Base-by-base conservation (phyloP, 2,888 invertebrate species). In the Odontocerum albicorne region DNA sequence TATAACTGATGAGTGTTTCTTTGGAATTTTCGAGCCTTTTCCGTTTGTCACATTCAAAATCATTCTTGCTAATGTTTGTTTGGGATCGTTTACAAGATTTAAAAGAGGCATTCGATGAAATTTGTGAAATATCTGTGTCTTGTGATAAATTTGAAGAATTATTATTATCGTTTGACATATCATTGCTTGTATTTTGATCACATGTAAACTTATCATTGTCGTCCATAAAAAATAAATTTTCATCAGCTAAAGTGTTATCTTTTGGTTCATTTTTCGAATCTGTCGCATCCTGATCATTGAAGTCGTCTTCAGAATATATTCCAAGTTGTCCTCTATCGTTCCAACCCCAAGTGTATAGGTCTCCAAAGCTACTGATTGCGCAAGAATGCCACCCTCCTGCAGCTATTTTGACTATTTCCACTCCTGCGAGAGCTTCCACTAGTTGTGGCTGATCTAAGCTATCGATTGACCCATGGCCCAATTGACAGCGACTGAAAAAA, bases 261-360 rank as follows among this genome's bases (percentile, higher is more conserved):
- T n/a, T n/a, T n/a, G n/a, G n/a, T n/a, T n/a, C n/a, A n/a, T n/a
- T n/a, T n/a, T n/a, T n/a, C n/a, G n/a, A n/a, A n/a, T n/a, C n/a
- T n/a, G n/a, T n/a, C n/a, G n/a, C n/a, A n/a, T n/a, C n/a, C n/a
- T n/a, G n/a, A n/a, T n/a, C n/a, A n/a, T n/a, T n/a, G n/a, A n/a
- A n/a, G n/a, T n/a, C n/a, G n/a, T 44, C 38, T 8, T 42, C n/a
- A 3, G 27, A 8, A 8, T 19, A 19, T 17, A 51, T 46, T 16
- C 95, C 95, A 12, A 96, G 72, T 70, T 96, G 93, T 0, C 95
- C 94, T 65, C 82, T 83, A 59, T 88, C 85, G 72, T 96, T 96
- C 87, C 90, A 93, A 4, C 96, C 96, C 95, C 96, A 96, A 2
- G 83, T 79, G 67, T 94, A 96, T 0, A 94, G 66, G 68, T 94